phyloP scores from a whole-genome alignment of 2,113 vertebrate genomes.

The Micronycteris hirsuta region DNA sequence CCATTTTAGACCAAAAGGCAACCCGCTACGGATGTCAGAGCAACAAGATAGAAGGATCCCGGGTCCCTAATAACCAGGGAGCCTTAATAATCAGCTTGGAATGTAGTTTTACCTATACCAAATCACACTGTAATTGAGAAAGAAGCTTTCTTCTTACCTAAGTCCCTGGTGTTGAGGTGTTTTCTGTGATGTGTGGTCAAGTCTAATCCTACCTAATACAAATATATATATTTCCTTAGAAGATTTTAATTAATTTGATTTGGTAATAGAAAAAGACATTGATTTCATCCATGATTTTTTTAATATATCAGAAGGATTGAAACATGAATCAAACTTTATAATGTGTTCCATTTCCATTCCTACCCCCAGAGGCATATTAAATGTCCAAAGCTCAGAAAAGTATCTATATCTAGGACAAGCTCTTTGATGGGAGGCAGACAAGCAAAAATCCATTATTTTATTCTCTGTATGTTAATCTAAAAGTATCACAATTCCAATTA shows the following conservation, averaged over 20 bases:
- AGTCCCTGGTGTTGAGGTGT: not conserved
- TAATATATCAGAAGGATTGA: conserved; percentile 2
- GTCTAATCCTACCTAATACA: not conserved
- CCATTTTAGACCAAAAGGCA: not conserved
- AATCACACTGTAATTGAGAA: not conserved
- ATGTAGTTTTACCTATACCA: not conserved
- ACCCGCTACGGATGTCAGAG: not conserved
- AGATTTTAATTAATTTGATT: conserved; percentile 22
- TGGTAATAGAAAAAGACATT: not conserved
- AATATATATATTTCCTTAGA: not conserved
- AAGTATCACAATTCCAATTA: not conserved
- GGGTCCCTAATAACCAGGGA: not conserved
- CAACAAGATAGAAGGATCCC: not conserved
- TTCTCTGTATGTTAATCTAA: conserved; percentile 17
- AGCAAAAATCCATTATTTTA: not conserved
- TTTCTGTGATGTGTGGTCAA: not conserved
- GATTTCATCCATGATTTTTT: conserved; percentile 1
- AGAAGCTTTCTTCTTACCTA: not conserved
- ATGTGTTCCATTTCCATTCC: not conserved
- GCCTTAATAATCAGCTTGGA: not conserved
- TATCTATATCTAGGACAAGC: not conserved
- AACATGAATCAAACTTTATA: conserved; percentile 38
- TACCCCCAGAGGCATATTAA: not conserved
- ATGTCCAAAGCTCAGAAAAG: not conserved
- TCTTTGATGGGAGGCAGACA: not conserved